These are phyloP conservation scores for Onthophagus sagittarius DNA, from an alignment of 2,888 invertebrate genomes.

Conservation along the genomic window DNA sequence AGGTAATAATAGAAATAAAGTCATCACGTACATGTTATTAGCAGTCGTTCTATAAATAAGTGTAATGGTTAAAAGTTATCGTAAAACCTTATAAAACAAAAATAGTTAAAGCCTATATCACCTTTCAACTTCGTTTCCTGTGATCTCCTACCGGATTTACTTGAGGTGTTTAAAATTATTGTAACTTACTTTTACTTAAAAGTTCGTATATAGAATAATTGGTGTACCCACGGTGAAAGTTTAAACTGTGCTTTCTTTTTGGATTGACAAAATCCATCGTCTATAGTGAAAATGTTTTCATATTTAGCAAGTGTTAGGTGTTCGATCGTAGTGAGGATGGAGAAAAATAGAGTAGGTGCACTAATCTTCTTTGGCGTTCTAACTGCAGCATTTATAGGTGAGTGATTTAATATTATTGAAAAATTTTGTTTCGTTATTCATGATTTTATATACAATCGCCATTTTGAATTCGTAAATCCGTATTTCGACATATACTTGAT, in stretches of 20 bases:
- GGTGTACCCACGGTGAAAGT: background rate
- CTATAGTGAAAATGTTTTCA: conserved; percentile 13
- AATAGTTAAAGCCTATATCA: too few species aligned
- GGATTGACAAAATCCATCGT: background rate
- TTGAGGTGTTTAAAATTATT: background rate
- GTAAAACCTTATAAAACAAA: too few species aligned
- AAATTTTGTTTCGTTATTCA: background rate
- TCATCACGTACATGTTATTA: background rate
- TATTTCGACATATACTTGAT: background rate
- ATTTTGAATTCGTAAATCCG: background rate
- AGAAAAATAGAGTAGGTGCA: conserved; percentile 32
- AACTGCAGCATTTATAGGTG: conserved; percentile 37
- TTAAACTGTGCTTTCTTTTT: background rate
- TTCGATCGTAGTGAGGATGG: conserved; percentile 34
- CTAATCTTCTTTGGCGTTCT: conserved; percentile 36
- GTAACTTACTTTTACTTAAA: background rate
- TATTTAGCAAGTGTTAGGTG: conserved; percentile 23
- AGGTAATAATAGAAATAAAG: background rate
- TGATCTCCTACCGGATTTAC: background rate
- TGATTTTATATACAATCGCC: background rate
- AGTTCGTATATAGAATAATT: background rate
- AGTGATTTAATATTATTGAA: conserved; percentile 22
- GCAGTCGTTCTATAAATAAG: background rate
- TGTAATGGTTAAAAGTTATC: background rate
- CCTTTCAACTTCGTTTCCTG: too few species aligned